Evolutionary conservation across 2,797 vertebrate species (phyloP).

Genomic region (Chelonia mydas): DNA sequence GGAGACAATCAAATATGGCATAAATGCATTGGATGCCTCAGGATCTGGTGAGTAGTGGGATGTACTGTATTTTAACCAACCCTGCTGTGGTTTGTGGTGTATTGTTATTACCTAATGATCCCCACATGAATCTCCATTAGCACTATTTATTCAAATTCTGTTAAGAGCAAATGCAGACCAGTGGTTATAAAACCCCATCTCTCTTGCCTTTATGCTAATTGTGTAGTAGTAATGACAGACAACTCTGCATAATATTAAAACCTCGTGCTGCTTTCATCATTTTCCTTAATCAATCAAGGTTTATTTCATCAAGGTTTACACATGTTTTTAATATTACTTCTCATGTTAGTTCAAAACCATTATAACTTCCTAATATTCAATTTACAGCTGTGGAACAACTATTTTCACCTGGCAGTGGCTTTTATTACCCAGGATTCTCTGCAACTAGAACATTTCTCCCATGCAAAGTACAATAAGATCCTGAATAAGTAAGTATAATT

Average conservation of each 20-base stretch:
- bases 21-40: not conserved
- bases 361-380: conserved; percentile 60
- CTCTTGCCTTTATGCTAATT: conserved; percentile 68
- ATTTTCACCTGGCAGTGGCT: conserved; percentile 98
- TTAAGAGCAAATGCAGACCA: conserved; percentile 21
- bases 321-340: conserved; percentile 53
- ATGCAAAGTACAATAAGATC: conserved; percentile 95
- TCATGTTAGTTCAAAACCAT: conserved; percentile 54
- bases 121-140: conserved; percentile 23
- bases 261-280: conserved; percentile 48
- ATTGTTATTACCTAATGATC: conserved; percentile 41
- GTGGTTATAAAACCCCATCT: conserved; percentile 62
- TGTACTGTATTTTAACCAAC: not conserved
- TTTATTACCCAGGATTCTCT: conserved; percentile 99
- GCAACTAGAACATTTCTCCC: conserved; percentile 96
- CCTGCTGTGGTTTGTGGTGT: not conserved
- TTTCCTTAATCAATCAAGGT: conserved; percentile 76
- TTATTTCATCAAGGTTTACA: conserved; percentile 50
- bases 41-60: not conserved
- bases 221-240: conserved; percentile 54
- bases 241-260: conserved; percentile 65
- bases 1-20: not conserved
- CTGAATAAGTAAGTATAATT: conserved; percentile 90
- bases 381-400: conserved; percentile 98
- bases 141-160: conserved; percentile 49